Conservation (phyloP, 2,888 invertebrate species). For the Pandemis heparana region DNA sequence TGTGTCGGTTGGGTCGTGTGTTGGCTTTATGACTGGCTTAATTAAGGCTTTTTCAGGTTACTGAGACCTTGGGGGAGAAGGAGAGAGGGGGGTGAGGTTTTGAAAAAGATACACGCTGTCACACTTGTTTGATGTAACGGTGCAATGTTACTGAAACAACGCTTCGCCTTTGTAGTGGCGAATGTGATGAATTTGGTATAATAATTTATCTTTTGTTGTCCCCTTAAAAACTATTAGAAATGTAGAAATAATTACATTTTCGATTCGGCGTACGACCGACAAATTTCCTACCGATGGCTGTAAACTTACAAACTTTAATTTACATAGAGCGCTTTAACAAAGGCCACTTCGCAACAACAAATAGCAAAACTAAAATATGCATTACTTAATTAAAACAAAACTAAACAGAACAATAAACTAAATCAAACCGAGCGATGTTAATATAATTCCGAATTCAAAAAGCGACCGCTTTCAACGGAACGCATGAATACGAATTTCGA, state of each 20-base stretch:
- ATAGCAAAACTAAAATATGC: conserved; percentile 16
- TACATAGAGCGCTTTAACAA: not conserved
- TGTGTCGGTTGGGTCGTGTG: conserved; percentile 46
- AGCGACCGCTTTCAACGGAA: conserved; percentile 34
- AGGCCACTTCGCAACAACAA: not conserved
- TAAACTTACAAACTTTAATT: not conserved
- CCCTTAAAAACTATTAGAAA: not conserved
- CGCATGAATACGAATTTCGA: conserved; percentile 42
- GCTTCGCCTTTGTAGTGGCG: no score
- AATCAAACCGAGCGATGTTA: conserved; percentile 10
- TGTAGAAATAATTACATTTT: no score
- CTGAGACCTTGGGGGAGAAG: not conserved
- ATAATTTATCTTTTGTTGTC: no score
- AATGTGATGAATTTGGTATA: no score
- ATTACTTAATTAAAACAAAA: conserved; percentile 23
- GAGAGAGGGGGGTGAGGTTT: not conserved
- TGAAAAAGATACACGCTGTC: not conserved
- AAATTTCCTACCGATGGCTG: no score
- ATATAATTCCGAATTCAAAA: conserved; percentile 29
- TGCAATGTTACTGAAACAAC: no score
- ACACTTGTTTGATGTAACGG: not conserved
- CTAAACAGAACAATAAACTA: conserved; percentile 33
- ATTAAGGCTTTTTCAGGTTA: conserved; percentile 29
- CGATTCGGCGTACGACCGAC: no score
- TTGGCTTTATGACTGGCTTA: conserved; percentile 58